Evolutionary conservation across 2,113 vertebrate species (phyloP).

Genomic region (Menura novaehollandiae): DNA sequence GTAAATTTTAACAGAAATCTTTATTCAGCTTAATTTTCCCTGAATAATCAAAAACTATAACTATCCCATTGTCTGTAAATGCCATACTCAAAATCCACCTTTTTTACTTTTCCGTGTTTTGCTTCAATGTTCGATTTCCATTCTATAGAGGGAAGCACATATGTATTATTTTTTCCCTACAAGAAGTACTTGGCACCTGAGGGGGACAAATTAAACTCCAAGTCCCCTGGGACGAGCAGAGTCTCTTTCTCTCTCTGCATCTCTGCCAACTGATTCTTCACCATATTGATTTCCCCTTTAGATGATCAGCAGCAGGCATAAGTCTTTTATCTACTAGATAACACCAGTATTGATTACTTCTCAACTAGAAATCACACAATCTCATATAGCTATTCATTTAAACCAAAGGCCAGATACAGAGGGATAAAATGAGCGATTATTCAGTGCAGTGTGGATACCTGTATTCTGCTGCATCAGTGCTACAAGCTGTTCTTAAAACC

Average conservation of each 20-base stretch:
- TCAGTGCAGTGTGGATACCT: not conserved
- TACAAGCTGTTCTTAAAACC: not conserved
- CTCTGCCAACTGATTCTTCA: slow-evolving; percentile 13
- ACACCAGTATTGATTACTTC: slow-evolving; percentile 37
- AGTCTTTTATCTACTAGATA: not conserved
- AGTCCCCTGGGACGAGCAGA: not conserved
- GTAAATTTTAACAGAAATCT: not conserved
- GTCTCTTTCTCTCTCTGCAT: not conserved
- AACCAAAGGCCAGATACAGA: not conserved
- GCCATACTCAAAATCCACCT: not conserved
- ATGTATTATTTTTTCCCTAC: not conserved
- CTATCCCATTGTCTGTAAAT: not conserved
- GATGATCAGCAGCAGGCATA: slow-evolving; percentile 22
- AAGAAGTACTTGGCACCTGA: not conserved
- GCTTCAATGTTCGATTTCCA: not conserved
- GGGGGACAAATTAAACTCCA: not conserved
- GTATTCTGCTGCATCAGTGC: not conserved
- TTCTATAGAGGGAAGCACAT: not conserved
- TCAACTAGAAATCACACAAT: slow-evolving; percentile 12
- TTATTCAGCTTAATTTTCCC: not conserved
- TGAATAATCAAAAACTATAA: not conserved
- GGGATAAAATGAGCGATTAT: slow-evolving; percentile 1
- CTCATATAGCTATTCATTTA: slow-evolving; percentile 15
- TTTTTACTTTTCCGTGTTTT: not conserved
- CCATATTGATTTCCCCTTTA: slow-evolving; percentile 19